Conservation (phyloP, 37 sponge, comb jelly and placozoan genomes). For the Ephydatia muelleri region DNA sequence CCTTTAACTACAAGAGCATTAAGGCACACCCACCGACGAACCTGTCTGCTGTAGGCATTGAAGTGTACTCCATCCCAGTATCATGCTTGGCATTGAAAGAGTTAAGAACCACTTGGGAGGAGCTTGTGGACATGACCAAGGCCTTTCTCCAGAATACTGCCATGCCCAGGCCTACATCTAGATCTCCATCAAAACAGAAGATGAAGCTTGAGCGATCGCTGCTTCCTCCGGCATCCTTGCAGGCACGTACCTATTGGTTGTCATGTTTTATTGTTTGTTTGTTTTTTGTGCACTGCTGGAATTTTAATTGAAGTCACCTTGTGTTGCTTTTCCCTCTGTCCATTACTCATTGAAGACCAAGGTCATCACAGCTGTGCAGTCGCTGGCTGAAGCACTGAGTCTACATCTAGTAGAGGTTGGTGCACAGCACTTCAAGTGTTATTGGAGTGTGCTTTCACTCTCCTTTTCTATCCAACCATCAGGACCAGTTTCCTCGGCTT, state of each 20-base stretch:
- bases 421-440: background rate
- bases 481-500: conserved; percentile 24
- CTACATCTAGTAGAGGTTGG: background rate
- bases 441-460: no score
- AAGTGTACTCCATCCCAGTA: conserved; percentile 4
- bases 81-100: background rate
- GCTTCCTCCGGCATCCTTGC: conserved; percentile 3
- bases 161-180: conserved; percentile 28
- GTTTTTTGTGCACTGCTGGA: background rate
- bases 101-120: conserved; percentile 24
- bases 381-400: background rate
- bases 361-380: background rate
- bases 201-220: background rate
- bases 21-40: background rate
- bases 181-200: conserved; percentile 38
- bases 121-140: conserved; percentile 6
- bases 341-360: background rate
- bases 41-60: conserved; percentile 5
- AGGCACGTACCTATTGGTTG: background rate
- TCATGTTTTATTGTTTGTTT: no score
- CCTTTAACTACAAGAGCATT: conserved; percentile 18
- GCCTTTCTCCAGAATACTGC: conserved; percentile 1
- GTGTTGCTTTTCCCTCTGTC: background rate
- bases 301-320: background rate
- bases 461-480: background rate